Base-by-base conservation (phyloP, 2,797 vertebrate species). In the Diglossa cyanea region DNA sequence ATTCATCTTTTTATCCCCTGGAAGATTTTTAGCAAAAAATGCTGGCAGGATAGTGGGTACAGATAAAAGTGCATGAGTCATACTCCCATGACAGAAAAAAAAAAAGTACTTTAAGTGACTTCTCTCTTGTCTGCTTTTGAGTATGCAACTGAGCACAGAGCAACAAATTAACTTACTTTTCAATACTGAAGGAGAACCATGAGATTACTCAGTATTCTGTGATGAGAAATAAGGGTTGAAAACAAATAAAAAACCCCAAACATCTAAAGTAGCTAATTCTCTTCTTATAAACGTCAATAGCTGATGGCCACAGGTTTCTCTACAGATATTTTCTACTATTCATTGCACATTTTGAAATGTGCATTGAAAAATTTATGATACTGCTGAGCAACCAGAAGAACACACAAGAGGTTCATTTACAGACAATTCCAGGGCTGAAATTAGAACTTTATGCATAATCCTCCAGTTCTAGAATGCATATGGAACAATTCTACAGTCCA, bases 11-110 rank as follows among this genome's bases (percentile, higher is more conserved):
- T 78, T 39, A 39, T 11, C 1, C 11, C 23, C 37, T 75, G 25
- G 35, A 76, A 86, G n/a, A 61, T 39, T 86, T 92, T 79, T 31
- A 71, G 67, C 40, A 70, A 44, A 72, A 77, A 63, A 28, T 23
- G 3, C 39, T 70, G 30, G 10, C 62, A 88, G 76, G 63, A 75
- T 4, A 65, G 55, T 26, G 26, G 8, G 11, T 65, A 62, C 40
- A 82, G 55, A 94, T 68, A 57, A 85, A 88, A 94, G 58, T n/a
- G 17, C 28, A 45, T 74, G 90, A 95, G 35, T 93, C 78, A 88
- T 60, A 73, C 3, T 71, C 71, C 30, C 57, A 70, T 50, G 60
- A 79, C 37, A 76, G 60, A 58, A 68, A 30, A 85, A 55, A n/a
- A 53, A 68, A 73, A 55, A 12, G 13, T 23, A 33, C 31, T 82